phyloP scores from a whole-genome alignment of 2,797 vertebrate species.

The Valencia hispanica region DNA sequence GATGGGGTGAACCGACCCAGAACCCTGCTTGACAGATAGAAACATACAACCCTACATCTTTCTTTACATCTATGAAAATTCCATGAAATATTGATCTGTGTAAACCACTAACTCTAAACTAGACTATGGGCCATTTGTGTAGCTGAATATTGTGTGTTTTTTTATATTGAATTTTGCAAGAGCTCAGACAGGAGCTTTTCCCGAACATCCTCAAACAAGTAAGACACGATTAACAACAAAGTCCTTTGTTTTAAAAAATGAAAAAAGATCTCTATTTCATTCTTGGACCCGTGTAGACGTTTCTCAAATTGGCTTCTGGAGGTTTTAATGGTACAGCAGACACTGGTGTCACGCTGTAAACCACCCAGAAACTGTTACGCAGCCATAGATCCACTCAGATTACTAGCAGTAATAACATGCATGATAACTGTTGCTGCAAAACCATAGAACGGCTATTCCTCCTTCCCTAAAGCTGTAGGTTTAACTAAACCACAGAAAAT shows the following conservation, averaged over 20 bases:
- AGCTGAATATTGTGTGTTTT: not conserved
- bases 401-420: not conserved
- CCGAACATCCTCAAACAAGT: not conserved
- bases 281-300: not conserved
- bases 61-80: not conserved
- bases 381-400: not conserved
- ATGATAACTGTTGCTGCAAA: slow-evolving; percentile 35
- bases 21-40: not conserved
- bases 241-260: not conserved
- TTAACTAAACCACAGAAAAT: slow-evolving; percentile 26
- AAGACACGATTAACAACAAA: not conserved
- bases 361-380: not conserved
- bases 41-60: not conserved
- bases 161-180: not conserved
- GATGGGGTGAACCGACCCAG: not conserved
- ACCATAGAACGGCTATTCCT: slow-evolving; percentile 13
- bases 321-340: not conserved
- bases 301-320: not conserved
- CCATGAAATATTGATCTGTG: not conserved
- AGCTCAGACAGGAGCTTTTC: not conserved
- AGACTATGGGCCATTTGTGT: not conserved
- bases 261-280: not conserved
- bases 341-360: not conserved
- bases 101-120: not conserved
- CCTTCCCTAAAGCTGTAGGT: slow-evolving; percentile 31